Conservation (phyloP, 1,140 invertebrate species). For the Trichonephila clavata region DNA sequence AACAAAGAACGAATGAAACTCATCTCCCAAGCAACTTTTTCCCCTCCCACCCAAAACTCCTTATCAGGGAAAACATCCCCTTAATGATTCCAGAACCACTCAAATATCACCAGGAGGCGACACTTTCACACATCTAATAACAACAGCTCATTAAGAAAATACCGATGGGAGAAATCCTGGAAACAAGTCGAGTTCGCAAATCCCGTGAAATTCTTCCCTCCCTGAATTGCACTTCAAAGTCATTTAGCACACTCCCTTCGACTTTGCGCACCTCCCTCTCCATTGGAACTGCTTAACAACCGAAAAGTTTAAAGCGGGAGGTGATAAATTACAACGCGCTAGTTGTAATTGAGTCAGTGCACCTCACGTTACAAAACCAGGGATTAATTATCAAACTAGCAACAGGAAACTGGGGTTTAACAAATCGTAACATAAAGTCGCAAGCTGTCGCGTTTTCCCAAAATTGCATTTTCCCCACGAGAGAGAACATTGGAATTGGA, state of each 20-base stretch:
- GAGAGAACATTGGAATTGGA: not conserved
- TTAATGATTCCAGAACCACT: not conserved
- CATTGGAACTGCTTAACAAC: slow-evolving; percentile 33
- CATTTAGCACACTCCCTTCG: slow-evolving; percentile 4
- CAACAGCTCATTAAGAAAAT: slow-evolving; percentile 4
- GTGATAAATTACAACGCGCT: slow-evolving; percentile 32
- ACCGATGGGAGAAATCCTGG: not conserved
- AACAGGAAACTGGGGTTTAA: slow-evolving; percentile 24
- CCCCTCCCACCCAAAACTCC: not conserved
- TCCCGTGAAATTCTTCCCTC: not conserved
- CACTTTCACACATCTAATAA: not conserved
- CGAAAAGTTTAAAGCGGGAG: slow-evolving; percentile 33
- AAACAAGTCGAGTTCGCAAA: not conserved
- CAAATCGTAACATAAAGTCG: slow-evolving; percentile 24
- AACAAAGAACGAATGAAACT: too few relatives aligned
- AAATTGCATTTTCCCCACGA: not conserved
- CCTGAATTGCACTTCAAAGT: slow-evolving; percentile 10
- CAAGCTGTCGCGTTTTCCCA: slow-evolving; percentile 3
- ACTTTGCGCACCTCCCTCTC: not conserved
- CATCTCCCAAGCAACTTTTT: too few relatives aligned
- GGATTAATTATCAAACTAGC: slow-evolving; percentile 54
- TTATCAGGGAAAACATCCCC: not conserved
- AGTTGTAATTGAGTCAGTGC: slow-evolving; percentile 24
- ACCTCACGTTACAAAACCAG: not conserved
- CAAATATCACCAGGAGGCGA: not conserved